Base-by-base conservation (phyloP, 2,888 invertebrate species). In the Andrena bicolor region DNA sequence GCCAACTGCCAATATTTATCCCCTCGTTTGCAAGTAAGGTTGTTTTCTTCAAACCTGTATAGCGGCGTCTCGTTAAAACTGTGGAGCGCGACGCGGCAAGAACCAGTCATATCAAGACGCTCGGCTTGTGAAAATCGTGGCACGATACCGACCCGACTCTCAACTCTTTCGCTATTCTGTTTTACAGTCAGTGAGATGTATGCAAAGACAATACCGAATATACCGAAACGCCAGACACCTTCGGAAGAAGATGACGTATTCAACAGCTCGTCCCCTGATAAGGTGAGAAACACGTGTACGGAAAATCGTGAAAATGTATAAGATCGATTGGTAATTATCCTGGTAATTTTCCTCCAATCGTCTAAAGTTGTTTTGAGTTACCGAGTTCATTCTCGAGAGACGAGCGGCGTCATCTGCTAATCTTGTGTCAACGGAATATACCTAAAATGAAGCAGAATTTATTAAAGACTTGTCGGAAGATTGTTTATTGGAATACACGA, bases 101-200 rank as follows among this genome's bases (percentile, higher is more conserved):
- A 84, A 72, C 49, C 87, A 87, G 87, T 87, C 30, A 58, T 35
- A 60, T 56, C 26, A 56, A 30, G 77, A 61, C 84, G 13, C 48
- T 79, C 68, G 60, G 49, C 76, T 74, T 20, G 76, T 70, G 71
- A 63, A 84, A 80, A 76, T 84, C 83, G 73, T 49, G 20, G 56
- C 20, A 64, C 35, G n/a, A 26, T 56, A 20, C 6, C 20, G 20
- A 61, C 48, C 5, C n/a, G n/a, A 61, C 51, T 41, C 23, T 16
- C 23, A 20, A 71, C 10, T 65, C n/a, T 10, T 63, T 53, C 20
- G 10, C 16, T n/a, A 16, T 7, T 13, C n/a, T 4, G 2, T 28
- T 5, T 13, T n/a, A 23, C 5, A 16, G 3, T 16, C 32, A 1
- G 41, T 51, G 56, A 66, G 56, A 87, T 87, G 87, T 79, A 82